phyloP scores from a whole-genome alignment of 1,140 invertebrate species.

The Drosophila seguyi region DNA sequence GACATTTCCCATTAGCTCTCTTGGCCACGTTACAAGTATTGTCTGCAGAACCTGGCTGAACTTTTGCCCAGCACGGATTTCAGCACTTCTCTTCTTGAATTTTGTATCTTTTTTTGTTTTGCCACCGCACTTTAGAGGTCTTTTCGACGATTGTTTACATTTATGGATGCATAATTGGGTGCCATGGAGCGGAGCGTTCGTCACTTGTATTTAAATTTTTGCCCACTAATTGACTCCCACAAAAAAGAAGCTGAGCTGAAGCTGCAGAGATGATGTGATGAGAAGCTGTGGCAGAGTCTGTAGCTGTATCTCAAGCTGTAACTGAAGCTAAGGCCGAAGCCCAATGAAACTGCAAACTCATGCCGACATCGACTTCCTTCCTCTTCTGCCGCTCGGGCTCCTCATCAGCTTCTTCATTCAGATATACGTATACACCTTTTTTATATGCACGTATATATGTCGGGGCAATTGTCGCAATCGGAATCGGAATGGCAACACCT shows the following conservation, averaged over 20 bases:
- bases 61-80: slow-evolving; percentile 71
- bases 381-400: slow-evolving; percentile 33
- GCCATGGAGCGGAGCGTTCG: slow-evolving; percentile 30
- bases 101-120: background rate
- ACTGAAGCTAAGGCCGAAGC: slow-evolving; percentile 27
- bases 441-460: slow-evolving; percentile 1
- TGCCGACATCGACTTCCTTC: slow-evolving; percentile 75
- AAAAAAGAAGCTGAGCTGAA: slow-evolving; percentile 24
- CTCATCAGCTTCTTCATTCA: slow-evolving; percentile 22
- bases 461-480: slow-evolving; percentile 41
- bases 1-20: slow-evolving; percentile 76
- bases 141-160: slow-evolving; percentile 80
- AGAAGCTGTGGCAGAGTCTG: slow-evolving; percentile 13
- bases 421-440: slow-evolving; percentile 21
- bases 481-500: slow-evolving; percentile 53
- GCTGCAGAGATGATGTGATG: slow-evolving; percentile 24
- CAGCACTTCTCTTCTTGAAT: slow-evolving; percentile 50
- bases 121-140: slow-evolving; percentile 65
- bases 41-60: slow-evolving; percentile 54
- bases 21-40: slow-evolving; percentile 70
- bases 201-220: slow-evolving; percentile 43
- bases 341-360: slow-evolving; percentile 65
- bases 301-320: slow-evolving; percentile 20
- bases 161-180: slow-evolving; percentile 81
- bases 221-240: slow-evolving; percentile 81